phyloP scores from a whole-genome alignment of 2,797 vertebrate genomes.

The Pipistrellus nathusii region DNA sequence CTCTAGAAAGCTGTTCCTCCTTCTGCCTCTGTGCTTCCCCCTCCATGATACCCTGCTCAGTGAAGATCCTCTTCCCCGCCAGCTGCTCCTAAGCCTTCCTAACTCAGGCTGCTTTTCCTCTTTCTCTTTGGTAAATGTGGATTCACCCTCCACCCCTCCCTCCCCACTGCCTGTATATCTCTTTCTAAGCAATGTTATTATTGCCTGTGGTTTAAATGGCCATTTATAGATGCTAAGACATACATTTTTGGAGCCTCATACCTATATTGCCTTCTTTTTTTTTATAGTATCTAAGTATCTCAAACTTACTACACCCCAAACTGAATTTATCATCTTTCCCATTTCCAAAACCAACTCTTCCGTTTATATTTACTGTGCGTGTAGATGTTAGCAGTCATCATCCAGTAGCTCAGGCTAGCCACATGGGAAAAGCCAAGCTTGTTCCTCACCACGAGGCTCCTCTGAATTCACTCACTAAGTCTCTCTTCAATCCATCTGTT shows the following conservation, averaged over 20 bases:
- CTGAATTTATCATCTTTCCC: not conserved
- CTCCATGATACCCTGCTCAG: not conserved
- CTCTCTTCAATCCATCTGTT: not conserved
- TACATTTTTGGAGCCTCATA: not conserved
- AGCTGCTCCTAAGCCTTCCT: not conserved
- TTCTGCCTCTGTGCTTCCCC: not conserved
- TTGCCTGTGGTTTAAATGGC: not conserved
- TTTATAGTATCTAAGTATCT: not conserved
- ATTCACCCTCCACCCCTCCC: too few relatives aligned
- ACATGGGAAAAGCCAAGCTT: not conserved
- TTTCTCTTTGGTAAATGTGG: not conserved
- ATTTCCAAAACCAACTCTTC: not conserved
- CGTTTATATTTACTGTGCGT: not conserved
- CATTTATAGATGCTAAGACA: not conserved
- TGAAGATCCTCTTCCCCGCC: not conserved
- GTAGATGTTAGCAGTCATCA: not conserved
- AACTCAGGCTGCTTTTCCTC: not conserved
- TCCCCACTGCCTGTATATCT: not conserved
- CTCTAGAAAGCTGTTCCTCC: conserved; percentile 17
- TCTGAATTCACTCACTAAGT: not conserved
- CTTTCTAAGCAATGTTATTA: not conserved
- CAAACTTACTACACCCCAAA: not conserved
- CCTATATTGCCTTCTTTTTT: not conserved
- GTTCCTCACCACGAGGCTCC: too few relatives aligned
- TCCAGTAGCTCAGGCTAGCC: not conserved